Evolutionary conservation across 2,888 invertebrate genomes (phyloP).

Genomic region (Chaetoderma sp.): DNA sequence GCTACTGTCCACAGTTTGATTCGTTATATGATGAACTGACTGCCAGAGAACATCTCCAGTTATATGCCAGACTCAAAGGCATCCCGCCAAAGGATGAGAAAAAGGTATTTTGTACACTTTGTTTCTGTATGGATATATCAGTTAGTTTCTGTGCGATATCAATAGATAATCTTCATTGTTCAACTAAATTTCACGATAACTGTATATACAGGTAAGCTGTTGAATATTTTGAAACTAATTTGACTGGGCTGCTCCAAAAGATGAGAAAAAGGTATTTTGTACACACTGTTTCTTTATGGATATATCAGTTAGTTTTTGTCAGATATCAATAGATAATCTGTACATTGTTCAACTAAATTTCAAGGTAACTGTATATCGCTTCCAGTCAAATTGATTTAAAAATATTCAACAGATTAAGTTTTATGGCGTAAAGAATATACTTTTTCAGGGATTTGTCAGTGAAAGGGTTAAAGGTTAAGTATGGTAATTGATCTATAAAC

Average conservation of each 20-base stretch:
- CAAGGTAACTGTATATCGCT: too few relatives aligned
- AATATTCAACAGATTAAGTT: too few relatives aligned
- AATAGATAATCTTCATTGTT: background rate
- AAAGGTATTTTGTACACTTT: constrained; percentile 42
- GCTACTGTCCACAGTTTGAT: constrained; percentile 93
- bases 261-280: constrained; percentile 55
- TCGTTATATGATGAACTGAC: constrained; percentile 84
- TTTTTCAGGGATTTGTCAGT: too few relatives aligned
- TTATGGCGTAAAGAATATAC: too few relatives aligned
- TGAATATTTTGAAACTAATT: too few relatives aligned
- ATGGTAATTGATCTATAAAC: too few relatives aligned
- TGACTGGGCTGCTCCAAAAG: too few relatives aligned
- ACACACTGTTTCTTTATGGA: background rate
- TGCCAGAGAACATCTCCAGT: constrained; percentile 79
- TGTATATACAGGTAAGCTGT: too few relatives aligned
- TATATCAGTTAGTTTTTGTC: background rate
- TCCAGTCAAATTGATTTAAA: too few relatives aligned
- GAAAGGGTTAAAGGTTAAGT: too few relatives aligned
- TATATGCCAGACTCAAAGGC: constrained; percentile 82
- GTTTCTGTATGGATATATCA: background rate
- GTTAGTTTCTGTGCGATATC: background rate
- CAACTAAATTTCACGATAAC: too few relatives aligned
- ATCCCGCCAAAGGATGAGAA: constrained; percentile 70
- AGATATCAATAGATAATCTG: background rate
- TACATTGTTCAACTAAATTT: background rate